Conservation (phyloP, 2,113 vertebrate genomes). For the Gopherus evgoodei region DNA sequence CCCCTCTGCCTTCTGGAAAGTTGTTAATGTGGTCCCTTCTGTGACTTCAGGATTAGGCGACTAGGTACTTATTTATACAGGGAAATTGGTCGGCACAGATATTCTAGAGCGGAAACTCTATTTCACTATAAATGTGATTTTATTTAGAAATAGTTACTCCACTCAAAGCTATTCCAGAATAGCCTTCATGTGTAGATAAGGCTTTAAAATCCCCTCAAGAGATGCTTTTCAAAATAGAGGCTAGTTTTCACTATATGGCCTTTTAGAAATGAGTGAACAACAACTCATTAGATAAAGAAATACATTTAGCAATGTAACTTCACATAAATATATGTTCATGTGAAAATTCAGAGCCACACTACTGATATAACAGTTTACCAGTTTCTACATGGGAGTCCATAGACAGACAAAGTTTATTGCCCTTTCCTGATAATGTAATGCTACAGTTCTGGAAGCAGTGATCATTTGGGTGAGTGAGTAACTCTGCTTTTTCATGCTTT, state of each 20-base stretch:
- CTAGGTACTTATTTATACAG: background rate
- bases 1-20: constrained; percentile 6
- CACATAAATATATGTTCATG: background rate
- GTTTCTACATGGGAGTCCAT: background rate
- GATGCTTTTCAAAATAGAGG: background rate
- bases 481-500: no score
- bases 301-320: background rate
- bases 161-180: background rate
- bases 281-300: background rate
- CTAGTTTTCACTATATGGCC: background rate
- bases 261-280: background rate
- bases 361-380: background rate
- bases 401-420: background rate
- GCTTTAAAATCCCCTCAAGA: background rate
- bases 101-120: background rate
- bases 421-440: background rate
- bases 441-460: no score
- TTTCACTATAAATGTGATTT: background rate
- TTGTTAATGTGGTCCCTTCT: background rate
- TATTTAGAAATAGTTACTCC: background rate
- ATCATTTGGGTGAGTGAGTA: no score
- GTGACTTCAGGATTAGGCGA: background rate
- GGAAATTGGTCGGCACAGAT: background rate
- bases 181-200: background rate
- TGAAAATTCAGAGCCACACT: background rate